Conservation (phyloP, 2,113 vertebrate genomes). For the Dasyurus viverrinus region DNA sequence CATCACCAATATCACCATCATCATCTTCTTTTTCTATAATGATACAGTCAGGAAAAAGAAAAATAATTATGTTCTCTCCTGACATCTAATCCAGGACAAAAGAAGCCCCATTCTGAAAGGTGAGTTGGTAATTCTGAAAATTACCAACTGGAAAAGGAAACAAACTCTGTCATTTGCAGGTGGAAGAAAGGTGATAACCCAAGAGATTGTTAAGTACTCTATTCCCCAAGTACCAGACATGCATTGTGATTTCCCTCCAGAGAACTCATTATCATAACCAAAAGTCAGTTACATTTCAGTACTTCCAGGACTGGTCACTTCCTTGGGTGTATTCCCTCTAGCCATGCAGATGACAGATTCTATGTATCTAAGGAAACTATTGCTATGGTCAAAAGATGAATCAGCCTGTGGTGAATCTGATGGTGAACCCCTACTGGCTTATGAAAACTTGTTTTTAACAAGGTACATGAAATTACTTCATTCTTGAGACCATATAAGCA, state of each 20-base stretch:
- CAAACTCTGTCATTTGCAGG: background rate
- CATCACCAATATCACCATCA: background rate
- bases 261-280: background rate
- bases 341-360: background rate
- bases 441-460: background rate
- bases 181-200: background rate
- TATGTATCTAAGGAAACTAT: background rate
- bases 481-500: background rate
- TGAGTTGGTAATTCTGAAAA: background rate
- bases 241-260: background rate
- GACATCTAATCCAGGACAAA: background rate
- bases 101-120: background rate
- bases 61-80: background rate
- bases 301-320: background rate
- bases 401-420: background rate
- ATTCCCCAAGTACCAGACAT: background rate
- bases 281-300: background rate
- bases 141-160: background rate
- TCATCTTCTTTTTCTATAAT: background rate
- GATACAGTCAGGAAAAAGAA: background rate
- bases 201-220: background rate
- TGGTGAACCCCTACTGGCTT: background rate
- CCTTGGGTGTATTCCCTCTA: background rate
- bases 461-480: background rate
- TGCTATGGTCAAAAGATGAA: background rate